Evolutionary conservation across 2,888 invertebrate genomes (phyloP), one percentile per base, ranked within the genome.

Genomic region (Eilema griseolum): DNA sequence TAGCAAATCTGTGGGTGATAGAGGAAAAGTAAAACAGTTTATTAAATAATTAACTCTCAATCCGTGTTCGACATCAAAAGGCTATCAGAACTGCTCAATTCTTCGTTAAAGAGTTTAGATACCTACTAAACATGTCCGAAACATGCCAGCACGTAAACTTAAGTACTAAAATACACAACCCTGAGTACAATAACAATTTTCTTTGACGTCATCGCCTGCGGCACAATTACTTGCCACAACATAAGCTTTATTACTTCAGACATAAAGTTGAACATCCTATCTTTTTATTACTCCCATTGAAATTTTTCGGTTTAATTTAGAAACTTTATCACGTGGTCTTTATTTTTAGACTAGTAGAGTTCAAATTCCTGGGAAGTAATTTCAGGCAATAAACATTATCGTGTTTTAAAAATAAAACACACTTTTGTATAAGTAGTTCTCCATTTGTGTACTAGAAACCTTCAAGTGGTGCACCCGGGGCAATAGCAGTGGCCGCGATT

Each of bases 191-290:
- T 85, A 88, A 87, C 83, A 82, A 83, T 86, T 85, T 83, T 83
- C 85, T 82, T 89, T 92, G 92, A 92, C 92, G 92, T 92, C 92
- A 92, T 83, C 81, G 72, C 74, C 62, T 68, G 72, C 73, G 76
- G 76, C 74, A 73, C 76, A 76, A 81, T 66, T 67, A 65, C 66
- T 23, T 77, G 72, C 67, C 71, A 66, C 33, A 57, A 77, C 59
- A 63, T 64, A 68, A 75, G 72, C 78, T 76, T 79, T 74, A 74
- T 75, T 66, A 28, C 67, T 62, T 74, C 46, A 71, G 20, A n/a
- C 33, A 72, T 76, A 77, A 72, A 61, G 77, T 73, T 61, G 23
- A 74, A 65, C 65, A 68, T 74, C 24, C 46, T 11, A 2, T 62
- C 3, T 31, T 28, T 66, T 61, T 41, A 46, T 33, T 14, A 61